Percentiles rank a stretch among this genome's conserved stretches.
Conservation (phyloP, 2,797 vertebrate genomes). For the Crypturellus tataupa region DNA sequence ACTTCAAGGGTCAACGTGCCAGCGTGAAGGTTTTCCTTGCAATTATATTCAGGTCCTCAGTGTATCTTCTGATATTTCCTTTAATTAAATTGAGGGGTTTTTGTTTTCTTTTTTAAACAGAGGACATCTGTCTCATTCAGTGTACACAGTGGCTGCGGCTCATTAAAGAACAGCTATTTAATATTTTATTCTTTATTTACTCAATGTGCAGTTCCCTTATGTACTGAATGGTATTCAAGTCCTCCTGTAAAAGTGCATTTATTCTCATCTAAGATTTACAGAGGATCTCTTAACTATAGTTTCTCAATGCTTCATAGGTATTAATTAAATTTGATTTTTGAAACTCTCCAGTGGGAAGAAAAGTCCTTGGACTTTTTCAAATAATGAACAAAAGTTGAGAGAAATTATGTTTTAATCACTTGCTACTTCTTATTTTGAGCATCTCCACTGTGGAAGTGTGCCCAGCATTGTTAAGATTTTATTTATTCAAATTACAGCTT, state of each 20-base stretch:
- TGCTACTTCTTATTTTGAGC: background rate
- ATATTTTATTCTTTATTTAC: conserved; percentile 34
- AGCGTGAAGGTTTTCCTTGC: conserved; percentile 19
- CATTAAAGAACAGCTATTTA: conserved; percentile 59
- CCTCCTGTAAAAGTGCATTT: conserved; percentile 45
- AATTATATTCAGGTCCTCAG: background rate
- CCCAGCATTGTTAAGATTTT: conserved; percentile 40
- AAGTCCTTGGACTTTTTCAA: conserved; percentile 24
- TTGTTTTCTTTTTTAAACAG: conserved; percentile 8
- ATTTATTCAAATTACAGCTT: conserved; percentile 28
- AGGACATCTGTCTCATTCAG: conserved; percentile 51
- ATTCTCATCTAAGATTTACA: conserved; percentile 18
- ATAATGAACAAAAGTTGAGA: conserved; percentile 34
- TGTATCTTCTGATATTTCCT: conserved; percentile 33
- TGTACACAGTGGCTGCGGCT: conserved; percentile 41
- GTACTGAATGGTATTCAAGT: conserved; percentile 50
- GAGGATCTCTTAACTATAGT: background rate
- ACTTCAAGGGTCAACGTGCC: conserved; percentile 14
- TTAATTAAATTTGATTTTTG: conserved; percentile 58
- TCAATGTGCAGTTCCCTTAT: background rate
- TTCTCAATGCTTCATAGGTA: background rate
- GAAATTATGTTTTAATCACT: conserved; percentile 5
- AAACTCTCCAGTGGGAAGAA: conserved; percentile 2
- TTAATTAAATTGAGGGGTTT: background rate
- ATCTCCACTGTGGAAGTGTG: conserved; percentile 1